A percentile compares a stretch with the other conserved stretches of the same genome.
Evolutionary conservation across 2,797 vertebrate genomes (phyloP).

Genomic region (Denticeps clupeoides): DNA sequence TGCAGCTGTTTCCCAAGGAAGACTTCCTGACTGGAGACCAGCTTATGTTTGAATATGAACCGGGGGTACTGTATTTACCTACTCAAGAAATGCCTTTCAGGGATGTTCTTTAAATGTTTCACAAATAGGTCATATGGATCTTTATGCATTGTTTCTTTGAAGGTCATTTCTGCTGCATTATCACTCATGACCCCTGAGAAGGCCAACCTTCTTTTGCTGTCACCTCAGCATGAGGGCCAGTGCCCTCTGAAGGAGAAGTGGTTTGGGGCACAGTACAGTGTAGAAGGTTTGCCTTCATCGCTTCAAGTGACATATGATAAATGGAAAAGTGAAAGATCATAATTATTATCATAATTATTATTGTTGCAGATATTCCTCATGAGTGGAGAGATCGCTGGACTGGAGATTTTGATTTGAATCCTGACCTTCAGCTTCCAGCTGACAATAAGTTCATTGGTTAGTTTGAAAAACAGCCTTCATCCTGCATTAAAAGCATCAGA

Average conservation of each 20-base stretch:
- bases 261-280: slow-evolving; percentile 82
- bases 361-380: slow-evolving; percentile 72
- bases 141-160: not conserved
- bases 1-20: slow-evolving; percentile 83
- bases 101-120: not conserved
- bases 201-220: slow-evolving; percentile 80
- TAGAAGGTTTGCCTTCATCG: slow-evolving; percentile 60
- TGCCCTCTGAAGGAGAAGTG: slow-evolving; percentile 77
- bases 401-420: slow-evolving; percentile 68
- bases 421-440: slow-evolving; percentile 76
- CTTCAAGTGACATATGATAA: not conserved
- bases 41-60: slow-evolving; percentile 82
- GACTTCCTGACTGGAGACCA: slow-evolving; percentile 89
- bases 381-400: slow-evolving; percentile 73
- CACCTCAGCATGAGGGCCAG: slow-evolving; percentile 78
- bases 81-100: not conserved
- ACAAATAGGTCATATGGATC: slow-evolving; percentile 7
- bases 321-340: too few relatives aligned
- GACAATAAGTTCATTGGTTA: slow-evolving; percentile 90
- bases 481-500: not conserved
- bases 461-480: too few relatives aligned
- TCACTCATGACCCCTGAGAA: slow-evolving; percentile 66
- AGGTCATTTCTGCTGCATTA: slow-evolving; percentile 77
- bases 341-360: not conserved
- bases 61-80: slow-evolving; percentile 53